Base-by-base conservation (phyloP, 2,888 invertebrate species). In the Epirrhoe alternata region DNA sequence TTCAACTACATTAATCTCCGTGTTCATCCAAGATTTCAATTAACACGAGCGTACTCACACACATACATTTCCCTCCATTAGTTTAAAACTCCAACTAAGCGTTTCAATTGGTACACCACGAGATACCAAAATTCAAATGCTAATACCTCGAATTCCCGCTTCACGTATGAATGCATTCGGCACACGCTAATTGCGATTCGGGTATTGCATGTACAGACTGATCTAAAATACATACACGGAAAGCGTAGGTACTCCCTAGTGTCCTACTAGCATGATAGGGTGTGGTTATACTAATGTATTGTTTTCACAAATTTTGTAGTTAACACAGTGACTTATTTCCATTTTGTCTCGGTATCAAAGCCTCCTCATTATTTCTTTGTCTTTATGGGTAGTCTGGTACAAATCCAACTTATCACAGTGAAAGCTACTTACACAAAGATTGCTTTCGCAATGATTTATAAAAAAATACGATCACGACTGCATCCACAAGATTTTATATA, bases 81-180 rank as follows among this genome's bases (percentile, higher is more conserved):
- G 33, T 45, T 63, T 47, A 45, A 52, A 53, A 24, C 45, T 55
- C 10, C 31, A 42, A 47, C 51, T 52, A 63, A 57, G 52, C 64
- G 16, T 47, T 49, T 30, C 38, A 55, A 60, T 52, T 55, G 30
- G 33, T 6, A 30, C 59, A 51, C 51, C 56, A 56, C 50, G 38
- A 60, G 51, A 61, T 64, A 61, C 61, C 54, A 50, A 56, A 63
- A 60, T 67, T 61, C 64, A 58, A 58, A 60, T 42, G 63, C 38
- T 68, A 57, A 50, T 64, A 61, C 53, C 51, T 10, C 38, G 68
- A 61, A 68, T 64, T 64, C 64, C 50, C 49, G 56, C 57, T 64
- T 68, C 68, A 64, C 61, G 58, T 64, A 61, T 64, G 64, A 60
- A 61, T 68, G 68, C 64, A 64, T 61, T 50, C 61, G 54, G 68